Percentiles rank a stretch among this genome's conserved stretches.
Evolutionary conservation across 2,113 vertebrate genomes (phyloP).

Genomic region (Arizona elegans): DNA sequence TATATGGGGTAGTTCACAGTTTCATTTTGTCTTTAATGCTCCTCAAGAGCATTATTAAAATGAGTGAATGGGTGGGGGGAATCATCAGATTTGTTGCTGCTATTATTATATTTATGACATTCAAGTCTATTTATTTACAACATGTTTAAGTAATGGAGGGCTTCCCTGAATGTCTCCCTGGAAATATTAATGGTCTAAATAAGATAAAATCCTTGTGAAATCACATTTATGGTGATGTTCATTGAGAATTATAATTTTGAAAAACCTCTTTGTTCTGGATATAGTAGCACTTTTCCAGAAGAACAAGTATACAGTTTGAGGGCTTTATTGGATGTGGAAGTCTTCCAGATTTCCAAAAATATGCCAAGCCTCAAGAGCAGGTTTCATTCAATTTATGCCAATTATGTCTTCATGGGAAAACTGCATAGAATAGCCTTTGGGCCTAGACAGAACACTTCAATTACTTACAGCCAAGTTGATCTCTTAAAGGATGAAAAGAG

Average conservation of each 20-base stretch:
- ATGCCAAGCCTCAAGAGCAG: background rate
- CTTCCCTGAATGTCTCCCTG: background rate
- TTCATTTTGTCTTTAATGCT: background rate
- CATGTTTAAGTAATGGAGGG: background rate
- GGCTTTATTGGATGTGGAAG: background rate
- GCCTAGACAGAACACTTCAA: background rate
- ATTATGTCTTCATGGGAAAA: background rate
- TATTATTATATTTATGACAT: background rate
- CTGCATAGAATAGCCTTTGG: background rate
- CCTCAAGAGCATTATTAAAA: background rate
- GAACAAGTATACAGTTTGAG: background rate
- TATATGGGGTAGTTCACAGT: background rate
- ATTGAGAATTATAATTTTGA: background rate
- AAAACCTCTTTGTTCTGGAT: background rate
- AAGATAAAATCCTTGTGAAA: background rate
- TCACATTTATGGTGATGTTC: background rate
- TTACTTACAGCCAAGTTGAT: background rate
- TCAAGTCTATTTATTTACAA: background rate
- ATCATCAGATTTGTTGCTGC: background rate
- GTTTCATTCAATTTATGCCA: background rate
- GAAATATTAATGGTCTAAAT: background rate
- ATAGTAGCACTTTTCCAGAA: background rate
- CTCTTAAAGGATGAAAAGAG: background rate
- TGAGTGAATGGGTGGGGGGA: background rate
- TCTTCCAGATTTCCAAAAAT: background rate